phyloP scores from a whole-genome alignment of 2,888 invertebrate genomes.

The Mylabris sibirica region DNA sequence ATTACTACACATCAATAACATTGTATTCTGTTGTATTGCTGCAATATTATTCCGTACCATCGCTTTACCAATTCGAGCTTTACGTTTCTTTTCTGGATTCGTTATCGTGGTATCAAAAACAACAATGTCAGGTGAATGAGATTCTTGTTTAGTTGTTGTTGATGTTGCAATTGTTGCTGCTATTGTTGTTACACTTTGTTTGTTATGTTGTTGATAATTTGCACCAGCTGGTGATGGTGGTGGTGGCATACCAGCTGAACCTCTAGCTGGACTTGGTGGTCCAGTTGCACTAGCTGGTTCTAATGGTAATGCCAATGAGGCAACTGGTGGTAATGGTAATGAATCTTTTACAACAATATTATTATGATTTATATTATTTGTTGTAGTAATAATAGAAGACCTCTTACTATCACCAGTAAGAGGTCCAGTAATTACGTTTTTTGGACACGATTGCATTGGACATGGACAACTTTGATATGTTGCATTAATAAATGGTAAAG shows the following conservation, averaged over 20 bases:
- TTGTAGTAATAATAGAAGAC: slow-evolving; percentile 57
- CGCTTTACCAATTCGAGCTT: slow-evolving; percentile 69
- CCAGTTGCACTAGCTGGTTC: slow-evolving; percentile 65
- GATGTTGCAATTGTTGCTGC: slow-evolving; percentile 30
- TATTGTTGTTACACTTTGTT: slow-evolving; percentile 10
- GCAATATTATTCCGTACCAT: slow-evolving; percentile 72
- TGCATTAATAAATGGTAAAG: slow-evolving; percentile 69
- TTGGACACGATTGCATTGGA: slow-evolving; percentile 95
- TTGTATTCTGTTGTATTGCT: slow-evolving; percentile 64
- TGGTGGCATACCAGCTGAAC: slow-evolving; percentile 72
- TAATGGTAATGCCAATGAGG: slow-evolving; percentile 61
- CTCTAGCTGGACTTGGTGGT: slow-evolving; percentile 74
- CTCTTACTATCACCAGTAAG: slow-evolving; percentile 94
- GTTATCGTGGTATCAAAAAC: slow-evolving; percentile 40
- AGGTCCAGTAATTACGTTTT: slow-evolving; percentile 98
- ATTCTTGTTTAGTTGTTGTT: slow-evolving; percentile 45
- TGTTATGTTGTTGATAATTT: slow-evolving; percentile 56
- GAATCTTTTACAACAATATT: slow-evolving; percentile 56
- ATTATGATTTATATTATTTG: too few relatives aligned
- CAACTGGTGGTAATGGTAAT: slow-evolving; percentile 61
- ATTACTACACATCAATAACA: slow-evolving; percentile 63
- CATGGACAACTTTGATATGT: slow-evolving; percentile 82
- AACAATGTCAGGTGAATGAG: slow-evolving; percentile 41
- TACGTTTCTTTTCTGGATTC: slow-evolving; percentile 59
- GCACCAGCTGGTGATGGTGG: slow-evolving; percentile 67